Evolutionary conservation across 2,888 invertebrate species (phyloP), one percentile per base, ranked within the genome.

Genomic region (Aporophyla nigra): DNA sequence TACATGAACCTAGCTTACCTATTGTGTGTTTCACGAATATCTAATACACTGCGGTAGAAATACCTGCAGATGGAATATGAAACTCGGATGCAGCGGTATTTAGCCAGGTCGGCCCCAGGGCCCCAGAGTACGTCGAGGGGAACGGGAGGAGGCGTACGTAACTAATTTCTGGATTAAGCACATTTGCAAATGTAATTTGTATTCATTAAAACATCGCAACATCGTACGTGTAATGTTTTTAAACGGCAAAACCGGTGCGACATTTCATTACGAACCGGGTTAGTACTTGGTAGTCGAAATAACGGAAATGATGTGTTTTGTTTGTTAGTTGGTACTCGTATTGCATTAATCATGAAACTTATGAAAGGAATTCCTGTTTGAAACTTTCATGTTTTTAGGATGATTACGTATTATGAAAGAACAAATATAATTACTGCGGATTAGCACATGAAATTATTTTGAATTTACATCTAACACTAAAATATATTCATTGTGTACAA

Each of bases 111-210:
- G 75, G 72, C 81, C 24, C 71, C 66, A 58, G 74, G 76, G 84
- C 71, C 54, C 76, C 33, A 21, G 61, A 61, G 61, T 67, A 67
- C 54, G 67, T 40, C 69, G 77, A 24, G 78, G 84, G 78, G 71
- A 24, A 69, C 74, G 74, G 74, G 80, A 83, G 88, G 90, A 89
- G 79, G 61, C 78, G 78, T 56, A 72, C 92, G 93, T 92, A 92
- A 96, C 96, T 96, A 96, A 96, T 96, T 96, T 96, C 93, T 91
- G 96, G 96, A 96, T 96, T 96, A 96, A 93, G 93, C 93, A 94
- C 94, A 96, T 96, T 96, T 96, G 95, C 95, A 95, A 96, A 96
- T 91, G 95, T 95, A 95, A 96, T 96, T 96, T 96, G 94, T 96
- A 95, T 96, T 95, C 95, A 95, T 95, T 95, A 95, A 94, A 94